phyloP scores from a whole-genome alignment of 1,140 invertebrate species.

The Oscheius sp. region DNA sequence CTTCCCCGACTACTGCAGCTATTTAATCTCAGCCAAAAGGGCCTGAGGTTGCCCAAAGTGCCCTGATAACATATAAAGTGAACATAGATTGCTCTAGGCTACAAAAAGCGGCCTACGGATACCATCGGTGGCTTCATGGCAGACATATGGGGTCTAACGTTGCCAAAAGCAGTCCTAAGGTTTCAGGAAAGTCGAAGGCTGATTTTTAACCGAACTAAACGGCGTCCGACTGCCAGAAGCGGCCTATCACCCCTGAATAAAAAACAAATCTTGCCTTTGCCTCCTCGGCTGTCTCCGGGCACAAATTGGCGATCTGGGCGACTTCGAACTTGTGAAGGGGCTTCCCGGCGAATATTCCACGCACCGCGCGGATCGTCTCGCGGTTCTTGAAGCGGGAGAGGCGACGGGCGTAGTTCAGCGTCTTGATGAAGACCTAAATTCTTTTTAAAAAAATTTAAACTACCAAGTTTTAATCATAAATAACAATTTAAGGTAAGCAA shows the following conservation, averaged over 20 bases:
- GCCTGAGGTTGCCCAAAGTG: too few species aligned
- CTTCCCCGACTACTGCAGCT: too few species aligned
- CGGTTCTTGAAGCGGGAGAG: conserved; percentile 92
- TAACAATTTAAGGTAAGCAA: background rate
- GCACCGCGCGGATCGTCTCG: conserved; percentile 90
- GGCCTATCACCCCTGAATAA: background rate
- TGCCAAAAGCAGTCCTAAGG: too few species aligned
- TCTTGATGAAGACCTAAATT: conserved; percentile 85
- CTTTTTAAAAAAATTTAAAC: background rate
- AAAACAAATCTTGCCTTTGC: conserved; percentile 70
- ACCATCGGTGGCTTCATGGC: too few species aligned
- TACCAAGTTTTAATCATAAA: background rate
- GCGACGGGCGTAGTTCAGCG: conserved; percentile 87
- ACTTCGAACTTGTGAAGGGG: conserved; percentile 98
- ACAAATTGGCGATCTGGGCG: conserved; percentile 91
- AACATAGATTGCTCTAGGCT: too few species aligned
- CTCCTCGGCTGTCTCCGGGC: conserved; percentile 94
- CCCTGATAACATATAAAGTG: too few species aligned
- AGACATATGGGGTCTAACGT: too few species aligned
- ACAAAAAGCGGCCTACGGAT: too few species aligned
- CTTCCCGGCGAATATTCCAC: conserved; percentile 71
- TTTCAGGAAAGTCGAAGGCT: too few species aligned
- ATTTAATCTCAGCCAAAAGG: too few species aligned
- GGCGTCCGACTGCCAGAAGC: too few species aligned
- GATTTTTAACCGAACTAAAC: too few species aligned